Evolutionary conservation across 2,797 vertebrate genomes (phyloP).

Genomic region (Sciurus vulgaris): DNA sequence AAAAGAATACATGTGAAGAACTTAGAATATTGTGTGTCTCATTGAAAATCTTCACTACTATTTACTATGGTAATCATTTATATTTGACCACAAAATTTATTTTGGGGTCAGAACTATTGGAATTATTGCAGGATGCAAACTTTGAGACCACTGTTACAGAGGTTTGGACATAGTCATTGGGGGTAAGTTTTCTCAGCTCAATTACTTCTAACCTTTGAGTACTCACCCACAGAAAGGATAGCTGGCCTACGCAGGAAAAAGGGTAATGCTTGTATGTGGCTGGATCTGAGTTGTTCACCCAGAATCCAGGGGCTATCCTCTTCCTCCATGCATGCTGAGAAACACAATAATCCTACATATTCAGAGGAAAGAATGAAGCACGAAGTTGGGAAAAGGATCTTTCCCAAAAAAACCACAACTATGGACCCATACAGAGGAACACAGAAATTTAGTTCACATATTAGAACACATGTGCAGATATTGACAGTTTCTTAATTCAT

Average conservation of each 20-base stretch:
- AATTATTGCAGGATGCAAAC: neutral
- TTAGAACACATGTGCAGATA: neutral
- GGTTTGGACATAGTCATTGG: neutral
- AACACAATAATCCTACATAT: neutral
- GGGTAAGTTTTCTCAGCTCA: neutral
- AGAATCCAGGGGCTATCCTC: neutral
- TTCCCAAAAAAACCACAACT: neutral
- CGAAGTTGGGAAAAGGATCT: neutral
- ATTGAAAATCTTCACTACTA: neutral
- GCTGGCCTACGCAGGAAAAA: neutral
- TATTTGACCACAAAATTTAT: neutral
- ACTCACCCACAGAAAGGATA: neutral
- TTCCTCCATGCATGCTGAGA: neutral
- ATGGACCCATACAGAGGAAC: neutral
- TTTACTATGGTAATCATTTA: neutral
- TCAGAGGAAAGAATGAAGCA: neutral
- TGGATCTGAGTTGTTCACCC: neutral
- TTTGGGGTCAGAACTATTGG: neutral
- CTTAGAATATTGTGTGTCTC: neutral
- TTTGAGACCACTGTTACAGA: neutral
- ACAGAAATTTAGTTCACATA: neutral
- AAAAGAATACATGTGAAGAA: neutral
- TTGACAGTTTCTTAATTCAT: neutral
- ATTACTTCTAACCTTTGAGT: neutral
- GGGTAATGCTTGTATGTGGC: neutral